Conservation (phyloP, 2,113 vertebrate species). For the Cryptomyrus ogoouensis region DNA sequence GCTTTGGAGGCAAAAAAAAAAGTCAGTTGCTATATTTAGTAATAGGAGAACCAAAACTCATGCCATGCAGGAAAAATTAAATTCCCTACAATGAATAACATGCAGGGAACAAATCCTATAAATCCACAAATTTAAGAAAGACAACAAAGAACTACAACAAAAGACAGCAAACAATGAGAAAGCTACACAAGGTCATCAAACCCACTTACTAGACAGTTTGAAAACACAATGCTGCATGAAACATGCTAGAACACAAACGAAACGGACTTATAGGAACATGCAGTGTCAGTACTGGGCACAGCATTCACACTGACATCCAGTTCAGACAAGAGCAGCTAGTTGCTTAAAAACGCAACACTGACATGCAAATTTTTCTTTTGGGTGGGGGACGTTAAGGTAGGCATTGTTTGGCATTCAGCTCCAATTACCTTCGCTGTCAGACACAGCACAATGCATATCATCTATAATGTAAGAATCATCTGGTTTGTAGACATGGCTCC, state of each 20-base stretch:
- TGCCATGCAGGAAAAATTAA: constrained; percentile 72
- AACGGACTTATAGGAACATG: constrained; percentile 55
- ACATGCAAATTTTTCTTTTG: constrained; percentile 53
- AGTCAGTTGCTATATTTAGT: constrained; percentile 53
- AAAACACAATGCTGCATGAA: constrained; percentile 21
- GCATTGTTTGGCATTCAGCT: constrained; percentile 68
- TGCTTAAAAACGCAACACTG: constrained; percentile 37
- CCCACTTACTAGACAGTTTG: constrained; percentile 33
- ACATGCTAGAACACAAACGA: constrained; percentile 38
- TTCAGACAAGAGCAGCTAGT: constrained; percentile 29
- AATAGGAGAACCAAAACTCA: constrained; percentile 47
- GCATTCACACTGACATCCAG: constrained; percentile 33
- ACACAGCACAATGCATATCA: constrained; percentile 96
- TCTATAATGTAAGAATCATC: constrained; percentile 94
- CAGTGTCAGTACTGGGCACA: constrained; percentile 39
- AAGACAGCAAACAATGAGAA: constrained; percentile 11
- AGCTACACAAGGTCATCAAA: constrained; percentile 21
- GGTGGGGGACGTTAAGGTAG: constrained; percentile 30
- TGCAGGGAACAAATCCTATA: constrained; percentile 48
- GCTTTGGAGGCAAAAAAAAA: constrained; percentile 89
- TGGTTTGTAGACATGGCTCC: constrained; percentile 88
- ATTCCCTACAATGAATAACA: constrained; percentile 52
- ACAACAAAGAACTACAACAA: constrained; percentile 30
- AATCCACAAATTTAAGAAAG: constrained; percentile 28
- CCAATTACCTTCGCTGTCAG: constrained; percentile 98